These are phyloP conservation scores for Liodrosophila aerea DNA, from an alignment of 2,888 invertebrate species.

Conservation along the genomic window DNA sequence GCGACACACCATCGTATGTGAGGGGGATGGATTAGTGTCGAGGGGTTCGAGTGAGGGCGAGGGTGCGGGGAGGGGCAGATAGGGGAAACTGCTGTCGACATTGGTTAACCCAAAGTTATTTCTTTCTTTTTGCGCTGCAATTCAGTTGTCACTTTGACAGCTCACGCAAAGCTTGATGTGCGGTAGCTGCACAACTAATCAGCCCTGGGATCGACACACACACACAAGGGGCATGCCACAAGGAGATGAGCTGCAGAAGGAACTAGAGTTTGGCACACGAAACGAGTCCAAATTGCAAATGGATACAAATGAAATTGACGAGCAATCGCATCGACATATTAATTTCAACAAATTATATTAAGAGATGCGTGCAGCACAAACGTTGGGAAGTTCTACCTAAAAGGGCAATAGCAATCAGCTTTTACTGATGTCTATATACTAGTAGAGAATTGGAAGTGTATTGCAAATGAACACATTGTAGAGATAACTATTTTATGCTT, in stretches of 20 bases:
- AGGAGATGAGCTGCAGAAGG: conserved; percentile 22
- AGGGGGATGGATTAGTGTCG: not conserved
- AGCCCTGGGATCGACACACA: conserved; percentile 30
- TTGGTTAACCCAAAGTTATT: conserved; percentile 55
- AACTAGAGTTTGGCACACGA: conserved; percentile 44
- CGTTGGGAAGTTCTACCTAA: too few species aligned
- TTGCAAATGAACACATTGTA: too few species aligned
- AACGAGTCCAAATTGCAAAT: conserved; percentile 56
- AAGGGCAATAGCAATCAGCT: too few species aligned
- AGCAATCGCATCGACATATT: conserved; percentile 23
- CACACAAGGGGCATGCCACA: conserved; percentile 9
- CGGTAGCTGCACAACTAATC: conserved; percentile 51
- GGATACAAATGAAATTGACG: conserved; percentile 21
- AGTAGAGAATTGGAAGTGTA: too few species aligned
- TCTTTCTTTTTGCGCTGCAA: conserved; percentile 41
- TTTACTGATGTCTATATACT: too few species aligned
- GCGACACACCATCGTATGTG: conserved; percentile 7
- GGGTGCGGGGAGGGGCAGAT: not conserved
- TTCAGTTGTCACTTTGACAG: conserved; percentile 73
- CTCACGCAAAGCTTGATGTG: conserved; percentile 67
- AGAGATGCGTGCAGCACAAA: conserved; percentile 16
- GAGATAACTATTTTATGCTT: too few species aligned
- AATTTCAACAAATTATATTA: conserved; percentile 29
- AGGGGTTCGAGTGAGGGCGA: not conserved
- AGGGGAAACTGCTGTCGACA: conserved; percentile 44